Evolutionary conservation across 2,797 vertebrate genomes (phyloP), one percentile per base, ranked within the genome.

Genomic region (Gymnopithys bicolor): DNA sequence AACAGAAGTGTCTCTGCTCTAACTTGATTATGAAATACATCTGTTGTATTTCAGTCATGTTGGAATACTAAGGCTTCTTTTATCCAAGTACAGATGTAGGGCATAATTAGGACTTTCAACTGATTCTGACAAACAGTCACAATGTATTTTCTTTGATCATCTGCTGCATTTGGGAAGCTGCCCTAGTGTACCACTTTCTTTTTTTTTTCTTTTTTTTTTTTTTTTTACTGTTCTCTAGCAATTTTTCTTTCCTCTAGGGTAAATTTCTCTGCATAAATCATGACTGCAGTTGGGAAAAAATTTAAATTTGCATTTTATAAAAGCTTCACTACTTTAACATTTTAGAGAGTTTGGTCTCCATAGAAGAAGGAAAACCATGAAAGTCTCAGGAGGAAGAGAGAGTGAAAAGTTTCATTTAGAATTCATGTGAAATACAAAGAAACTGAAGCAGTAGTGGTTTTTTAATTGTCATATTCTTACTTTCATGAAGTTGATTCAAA

Each of bases 71-170:
- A 73, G 24, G 7, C 6, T 84, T 88, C 37, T 88, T 94, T 96
- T 55, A 73, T 84, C 35, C 66, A 41, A 74, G 11, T 64, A 11
- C 49, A 67, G 27, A 93, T 87, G 56, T 90, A 82, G 60, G 48
- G 27, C 76, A 43, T 90, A 92, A 63, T 94, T 93, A 91, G 75
- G 11, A 74, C 6, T 39, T 93, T 33, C 25, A 63, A 7, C 70
- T 30, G 10, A 70, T 87, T 92, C 70, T 83, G 71, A 64, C 49
- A 77, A 41, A 27, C 9, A 52, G 25, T 67, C 37, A 27, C 68
- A 68, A 76, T 43, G 35, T n/a, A 45, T 82, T 84, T 88, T 80
- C 87, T 94, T 95, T 89, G 64, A 92, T 94, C 81, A 67, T 67
- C 45, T 85, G 1, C 32, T 64, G 14, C 19, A n/a, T 63, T 69